Evolutionary conservation across 2,888 invertebrate species (phyloP).

Genomic region (Lepidonotus clava): DNA sequence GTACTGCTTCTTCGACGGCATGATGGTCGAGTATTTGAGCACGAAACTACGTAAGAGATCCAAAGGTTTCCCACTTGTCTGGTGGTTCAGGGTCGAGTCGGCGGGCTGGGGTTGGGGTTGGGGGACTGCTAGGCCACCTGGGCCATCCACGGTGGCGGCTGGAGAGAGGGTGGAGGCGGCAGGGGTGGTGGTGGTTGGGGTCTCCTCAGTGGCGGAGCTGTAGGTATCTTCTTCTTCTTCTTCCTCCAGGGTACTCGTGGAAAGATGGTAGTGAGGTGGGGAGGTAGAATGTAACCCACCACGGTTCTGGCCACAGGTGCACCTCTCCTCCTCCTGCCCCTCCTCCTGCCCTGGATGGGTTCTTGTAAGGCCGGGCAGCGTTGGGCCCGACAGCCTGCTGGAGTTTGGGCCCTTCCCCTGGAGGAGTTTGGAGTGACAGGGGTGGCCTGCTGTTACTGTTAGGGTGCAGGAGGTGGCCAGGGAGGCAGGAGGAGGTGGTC

Average conservation of each 20-base stretch:
- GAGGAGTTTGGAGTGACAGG: neutral
- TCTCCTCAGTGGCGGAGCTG: neutral
- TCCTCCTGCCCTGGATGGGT: neutral
- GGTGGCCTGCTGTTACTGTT: neutral
- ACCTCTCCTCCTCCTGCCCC: neutral
- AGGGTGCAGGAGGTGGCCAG: neutral
- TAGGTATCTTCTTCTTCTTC: no score
- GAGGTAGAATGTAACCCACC: neutral
- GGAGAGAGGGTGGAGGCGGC: neutral
- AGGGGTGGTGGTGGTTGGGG: neutral
- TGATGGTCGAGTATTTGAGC: conserved; percentile 59
- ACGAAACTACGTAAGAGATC: conserved; percentile 29
- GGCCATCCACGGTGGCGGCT: neutral
- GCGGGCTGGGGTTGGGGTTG: neutral
- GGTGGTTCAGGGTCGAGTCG: no score
- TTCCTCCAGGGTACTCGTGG: neutral
- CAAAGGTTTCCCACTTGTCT: conserved; percentile 19
- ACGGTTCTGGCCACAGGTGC: neutral
- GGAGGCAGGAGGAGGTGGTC: neutral
- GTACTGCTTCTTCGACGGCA: conserved; percentile 86
- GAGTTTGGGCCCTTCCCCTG: neutral
- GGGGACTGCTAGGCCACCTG: neutral
- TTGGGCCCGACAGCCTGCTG: neutral
- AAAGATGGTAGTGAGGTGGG: neutral
- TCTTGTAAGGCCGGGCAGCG: no score